Percentiles rank a stretch among this genome's conserved stretches.
Conservation (phyloP, 2,113 vertebrate genomes). For the Proterorhinus semilunaris region DNA sequence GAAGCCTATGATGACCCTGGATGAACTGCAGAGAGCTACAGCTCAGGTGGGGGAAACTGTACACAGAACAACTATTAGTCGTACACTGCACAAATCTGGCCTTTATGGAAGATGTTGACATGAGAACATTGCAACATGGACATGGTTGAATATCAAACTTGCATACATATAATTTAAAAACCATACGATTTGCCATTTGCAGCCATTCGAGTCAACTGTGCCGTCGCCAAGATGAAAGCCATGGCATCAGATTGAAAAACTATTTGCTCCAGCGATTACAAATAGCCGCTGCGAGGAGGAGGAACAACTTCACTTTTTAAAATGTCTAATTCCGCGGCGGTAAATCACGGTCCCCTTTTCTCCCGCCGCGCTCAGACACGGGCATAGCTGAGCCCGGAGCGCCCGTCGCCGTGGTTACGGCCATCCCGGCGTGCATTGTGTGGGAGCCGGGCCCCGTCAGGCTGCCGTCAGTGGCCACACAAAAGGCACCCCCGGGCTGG, state of each 20-base stretch:
- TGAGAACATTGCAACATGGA: no score
- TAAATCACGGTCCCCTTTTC: conserved; percentile 4
- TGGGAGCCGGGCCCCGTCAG: conserved; percentile 19
- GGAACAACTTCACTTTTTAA: not conserved
- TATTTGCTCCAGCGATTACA: not conserved
- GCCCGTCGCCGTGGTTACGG: conserved; percentile 46
- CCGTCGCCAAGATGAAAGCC: no score
- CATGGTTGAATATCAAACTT: no score
- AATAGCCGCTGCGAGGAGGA: not conserved
- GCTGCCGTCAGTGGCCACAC: conserved; percentile 29
- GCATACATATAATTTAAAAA: no score
- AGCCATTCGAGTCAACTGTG: no score
- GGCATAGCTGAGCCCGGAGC: conserved; percentile 27
- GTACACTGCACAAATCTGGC: no score
- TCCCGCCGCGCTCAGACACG: not conserved
- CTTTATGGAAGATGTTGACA: no score
- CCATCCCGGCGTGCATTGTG: conserved; percentile 42
- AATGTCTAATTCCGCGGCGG: not conserved
- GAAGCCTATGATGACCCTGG: no score
- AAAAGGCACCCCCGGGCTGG: conserved; percentile 28
- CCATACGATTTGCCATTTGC: no score
- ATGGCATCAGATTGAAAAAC: not conserved
- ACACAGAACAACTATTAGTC: no score
- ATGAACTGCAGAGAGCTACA: no score
- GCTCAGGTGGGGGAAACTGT: no score